Percentiles rank a stretch among this genome's conserved stretches.
These are phyloP conservation scores for honey bee (Apis mellifera) DNA, from an alignment of 1,140 invertebrate species.

Conservation along the genomic window Amel_HAv3.1 CM009934.2:8599001-8599500, in stretches of 20 bases:
- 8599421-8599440: neutral
- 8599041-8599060: neutral
- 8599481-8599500: neutral
- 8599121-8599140: neutral
- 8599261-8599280: slow-evolving; percentile 61
- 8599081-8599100: neutral
- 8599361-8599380: too few species aligned
- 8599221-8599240: slow-evolving; percentile 49
- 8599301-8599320: too few species aligned
- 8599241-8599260: slow-evolving; percentile 61
- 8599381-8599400: neutral
- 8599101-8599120: neutral
- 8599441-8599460: too few species aligned
- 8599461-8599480: neutral
- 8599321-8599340: slow-evolving; percentile 15
- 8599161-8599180: neutral
- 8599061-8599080: neutral
- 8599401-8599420: neutral
- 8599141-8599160: neutral
- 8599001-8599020: neutral
- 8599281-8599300: too few species aligned
- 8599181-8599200: slow-evolving; percentile 33
- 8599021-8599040: neutral
- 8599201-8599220: slow-evolving; percentile 33
- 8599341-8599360: too few species aligned